Evolutionary conservation across 2,888 invertebrate species (phyloP).

Genomic region (Melolontha melolontha): DNA sequence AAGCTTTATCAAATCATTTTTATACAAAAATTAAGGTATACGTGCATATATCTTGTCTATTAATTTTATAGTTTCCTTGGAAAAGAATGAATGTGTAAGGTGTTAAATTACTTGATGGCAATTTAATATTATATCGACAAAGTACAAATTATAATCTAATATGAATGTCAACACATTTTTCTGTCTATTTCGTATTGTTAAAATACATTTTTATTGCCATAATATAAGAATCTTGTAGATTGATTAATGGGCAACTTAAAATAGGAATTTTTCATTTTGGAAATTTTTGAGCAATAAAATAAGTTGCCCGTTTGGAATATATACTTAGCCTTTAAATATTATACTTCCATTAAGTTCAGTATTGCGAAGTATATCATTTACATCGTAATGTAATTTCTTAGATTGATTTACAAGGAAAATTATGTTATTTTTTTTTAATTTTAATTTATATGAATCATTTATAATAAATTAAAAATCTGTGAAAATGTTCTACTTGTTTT

Average conservation of each 20-base stretch:
- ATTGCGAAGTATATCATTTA: slow-evolving; percentile 43
- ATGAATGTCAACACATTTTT: not conserved
- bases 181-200: too few species aligned
- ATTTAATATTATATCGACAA: slow-evolving; percentile 21
- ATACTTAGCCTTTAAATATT: slow-evolving; percentile 13
- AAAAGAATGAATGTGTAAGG: too few species aligned
- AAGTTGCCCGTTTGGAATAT: slow-evolving; percentile 20
- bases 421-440: slow-evolving; percentile 43
- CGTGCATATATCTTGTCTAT: too few species aligned
- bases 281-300: slow-evolving; percentile 28
- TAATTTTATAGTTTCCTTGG: too few species aligned
- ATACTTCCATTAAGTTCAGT: slow-evolving; percentile 36
- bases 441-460: slow-evolving; percentile 40
- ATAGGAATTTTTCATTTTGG: slow-evolving; percentile 20
- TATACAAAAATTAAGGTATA: too few species aligned
- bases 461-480: slow-evolving; percentile 40
- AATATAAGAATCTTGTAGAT: slow-evolving; percentile 13
- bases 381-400: slow-evolving; percentile 41
- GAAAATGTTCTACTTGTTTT: slow-evolving; percentile 43
- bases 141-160: slow-evolving; percentile 30
- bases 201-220: slow-evolving; percentile 8
- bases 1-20: too few species aligned
- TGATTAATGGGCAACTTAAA: slow-evolving; percentile 11
- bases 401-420: slow-evolving; percentile 40
- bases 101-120: not conserved